Percentiles rank a stretch among this genome's conserved stretches.
Conservation (phyloP, 2,113 vertebrate genomes). For the Potamarius usumacintae region DNA sequence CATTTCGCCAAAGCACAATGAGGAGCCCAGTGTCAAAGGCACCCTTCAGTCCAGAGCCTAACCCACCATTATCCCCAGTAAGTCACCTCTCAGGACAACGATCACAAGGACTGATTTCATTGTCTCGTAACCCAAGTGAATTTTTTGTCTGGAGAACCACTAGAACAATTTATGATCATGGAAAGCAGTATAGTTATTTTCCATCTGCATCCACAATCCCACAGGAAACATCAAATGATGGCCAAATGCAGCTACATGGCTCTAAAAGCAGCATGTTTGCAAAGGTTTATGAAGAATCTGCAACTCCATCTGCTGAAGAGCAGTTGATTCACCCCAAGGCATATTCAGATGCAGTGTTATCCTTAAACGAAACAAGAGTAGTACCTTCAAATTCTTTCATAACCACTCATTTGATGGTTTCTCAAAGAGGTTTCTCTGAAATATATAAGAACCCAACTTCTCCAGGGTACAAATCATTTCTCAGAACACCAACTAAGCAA, state of each 20-base stretch:
- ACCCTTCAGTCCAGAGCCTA: background rate
- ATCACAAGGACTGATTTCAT: background rate
- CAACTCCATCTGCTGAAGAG: background rate
- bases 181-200: background rate
- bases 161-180: background rate
- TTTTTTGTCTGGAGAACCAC: background rate
- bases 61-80: background rate
- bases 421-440: background rate
- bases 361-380: background rate
- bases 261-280: constrained; percentile 2
- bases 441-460: background rate
- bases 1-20: background rate
- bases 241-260: background rate
- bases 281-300: constrained; percentile 2
- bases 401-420: background rate
- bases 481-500: no score
- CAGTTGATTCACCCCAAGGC: background rate
- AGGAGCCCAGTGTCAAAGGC: background rate
- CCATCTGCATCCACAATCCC: constrained; percentile 4
- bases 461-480: background rate
- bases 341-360: background rate
- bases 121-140: background rate
- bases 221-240: background rate
- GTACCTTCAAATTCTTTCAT: background rate
- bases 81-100: background rate